phyloP scores from a whole-genome alignment of 2,888 invertebrate genomes.

The Cantharis nigra region DNA sequence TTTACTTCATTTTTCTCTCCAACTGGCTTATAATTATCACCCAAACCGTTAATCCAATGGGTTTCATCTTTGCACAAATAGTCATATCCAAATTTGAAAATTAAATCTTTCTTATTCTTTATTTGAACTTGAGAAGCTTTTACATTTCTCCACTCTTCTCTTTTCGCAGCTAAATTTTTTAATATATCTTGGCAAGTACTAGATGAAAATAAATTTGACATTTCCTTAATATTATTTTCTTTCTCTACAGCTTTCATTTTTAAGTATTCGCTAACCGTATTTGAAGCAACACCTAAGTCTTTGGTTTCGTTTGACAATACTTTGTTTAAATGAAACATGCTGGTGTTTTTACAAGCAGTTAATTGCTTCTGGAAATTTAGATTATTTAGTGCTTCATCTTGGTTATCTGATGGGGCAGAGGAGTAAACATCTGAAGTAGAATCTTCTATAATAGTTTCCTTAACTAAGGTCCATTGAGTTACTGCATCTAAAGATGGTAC shows the following conservation, averaged over 20 bases:
- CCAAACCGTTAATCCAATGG: conserved; percentile 2
- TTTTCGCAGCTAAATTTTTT: neutral
- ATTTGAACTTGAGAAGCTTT: too few species aligned
- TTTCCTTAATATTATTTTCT: neutral
- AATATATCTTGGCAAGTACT: neutral
- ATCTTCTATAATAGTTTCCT: neutral
- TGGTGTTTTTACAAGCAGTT: neutral
- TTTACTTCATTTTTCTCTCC: neutral
- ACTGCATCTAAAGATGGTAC: neutral
- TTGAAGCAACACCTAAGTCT: too few species aligned
- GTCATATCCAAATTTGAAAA: conserved; percentile 6
- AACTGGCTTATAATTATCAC: conserved; percentile 2
- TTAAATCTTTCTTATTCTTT: neutral
- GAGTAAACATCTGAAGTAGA: neutral
- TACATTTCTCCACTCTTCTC: neutral
- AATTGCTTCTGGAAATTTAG: neutral
- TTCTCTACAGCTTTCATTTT: neutral
- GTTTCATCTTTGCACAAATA: neutral
- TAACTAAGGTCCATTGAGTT: neutral
- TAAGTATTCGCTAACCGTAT: neutral
- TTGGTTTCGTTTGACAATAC: neutral
- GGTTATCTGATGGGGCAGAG: neutral
- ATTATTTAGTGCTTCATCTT: neutral
- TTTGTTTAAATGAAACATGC: neutral
- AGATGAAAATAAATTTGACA: neutral